Evolutionary conservation across 1,140 invertebrate species (phyloP).

Genomic region (Phenacoccus solenopsis): DNA sequence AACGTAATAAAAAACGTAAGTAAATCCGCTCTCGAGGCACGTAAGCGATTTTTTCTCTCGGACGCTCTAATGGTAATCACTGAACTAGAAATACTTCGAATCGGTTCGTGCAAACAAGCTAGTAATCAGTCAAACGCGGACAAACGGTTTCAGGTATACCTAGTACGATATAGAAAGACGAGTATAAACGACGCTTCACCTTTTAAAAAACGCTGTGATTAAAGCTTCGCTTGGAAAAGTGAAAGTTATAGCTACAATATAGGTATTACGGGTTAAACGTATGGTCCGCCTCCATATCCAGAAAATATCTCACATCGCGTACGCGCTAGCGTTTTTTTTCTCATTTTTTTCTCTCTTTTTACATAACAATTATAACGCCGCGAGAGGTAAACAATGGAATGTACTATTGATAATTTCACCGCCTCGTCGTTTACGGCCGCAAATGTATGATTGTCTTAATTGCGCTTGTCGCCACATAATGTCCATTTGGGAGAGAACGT

Average conservation of each 20-base stretch:
- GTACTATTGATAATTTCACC: no score
- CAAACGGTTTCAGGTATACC: not conserved
- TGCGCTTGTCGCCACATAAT: no score
- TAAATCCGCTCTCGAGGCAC: no score
- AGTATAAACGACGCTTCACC: not conserved
- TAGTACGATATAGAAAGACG: not conserved
- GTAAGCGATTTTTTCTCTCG: no score
- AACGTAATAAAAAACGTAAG: no score
- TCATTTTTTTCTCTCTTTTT: not conserved
- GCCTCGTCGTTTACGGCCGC: no score
- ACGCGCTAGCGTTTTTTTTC: not conserved
- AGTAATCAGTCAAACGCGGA: constrained; percentile 13
- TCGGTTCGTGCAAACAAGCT: not conserved
- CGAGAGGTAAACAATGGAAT: not conserved
- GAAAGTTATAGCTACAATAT: not conserved
- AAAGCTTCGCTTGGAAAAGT: constrained; percentile 11
- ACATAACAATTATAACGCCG: not conserved
- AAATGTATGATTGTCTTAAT: no score
- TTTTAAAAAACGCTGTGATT: constrained; percentile 7
- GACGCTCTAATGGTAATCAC: not conserved
- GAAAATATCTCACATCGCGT: not conserved
- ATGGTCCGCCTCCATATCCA: not conserved
- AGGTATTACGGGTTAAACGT: not conserved
- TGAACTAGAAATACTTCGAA: constrained; percentile 2
- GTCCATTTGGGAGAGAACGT: no score